These are phyloP conservation scores for Agelaius phoeniceus DNA, from an alignment of 2,113 vertebrate genomes.

Conservation along the genomic window DNA sequence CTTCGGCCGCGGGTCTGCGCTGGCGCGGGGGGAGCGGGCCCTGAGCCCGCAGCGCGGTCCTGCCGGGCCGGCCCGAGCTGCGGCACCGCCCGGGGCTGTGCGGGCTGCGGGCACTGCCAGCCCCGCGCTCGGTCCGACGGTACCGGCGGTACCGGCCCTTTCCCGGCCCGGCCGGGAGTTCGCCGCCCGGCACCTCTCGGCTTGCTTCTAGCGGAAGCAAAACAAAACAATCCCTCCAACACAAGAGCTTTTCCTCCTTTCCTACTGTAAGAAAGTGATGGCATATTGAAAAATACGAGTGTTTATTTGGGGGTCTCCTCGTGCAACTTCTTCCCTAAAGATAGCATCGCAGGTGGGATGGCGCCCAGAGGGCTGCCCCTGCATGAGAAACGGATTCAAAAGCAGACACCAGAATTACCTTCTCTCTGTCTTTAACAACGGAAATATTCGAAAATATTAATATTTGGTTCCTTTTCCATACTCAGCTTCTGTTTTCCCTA, in stretches of 20 bases:
- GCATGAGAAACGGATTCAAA: background rate
- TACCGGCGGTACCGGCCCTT: no score
- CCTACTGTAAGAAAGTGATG: no score
- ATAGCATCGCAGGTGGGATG: background rate
- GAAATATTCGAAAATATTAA: background rate
- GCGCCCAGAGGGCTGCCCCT: background rate
- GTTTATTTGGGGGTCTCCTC: background rate
- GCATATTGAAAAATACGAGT: background rate
- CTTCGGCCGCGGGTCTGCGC: background rate
- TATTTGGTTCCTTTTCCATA: background rate
- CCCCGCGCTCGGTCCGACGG: no score
- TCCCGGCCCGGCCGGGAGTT: background rate
- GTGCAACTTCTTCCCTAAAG: background rate
- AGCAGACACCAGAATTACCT: background rate
- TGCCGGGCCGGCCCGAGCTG: background rate
- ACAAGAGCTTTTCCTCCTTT: background rate
- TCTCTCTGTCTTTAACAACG: background rate
- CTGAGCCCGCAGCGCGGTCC: background rate
- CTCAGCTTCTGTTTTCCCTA: fast-evolving
- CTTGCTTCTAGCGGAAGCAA: background rate
- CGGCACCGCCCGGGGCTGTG: background rate
- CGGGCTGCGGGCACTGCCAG: background rate
- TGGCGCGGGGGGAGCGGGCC: background rate
- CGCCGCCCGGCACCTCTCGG: no score
- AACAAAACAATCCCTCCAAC: background rate